Evolutionary conservation across 2,797 vertebrate genomes (phyloP).

Genomic region (Sebastes iracundus): DNA sequence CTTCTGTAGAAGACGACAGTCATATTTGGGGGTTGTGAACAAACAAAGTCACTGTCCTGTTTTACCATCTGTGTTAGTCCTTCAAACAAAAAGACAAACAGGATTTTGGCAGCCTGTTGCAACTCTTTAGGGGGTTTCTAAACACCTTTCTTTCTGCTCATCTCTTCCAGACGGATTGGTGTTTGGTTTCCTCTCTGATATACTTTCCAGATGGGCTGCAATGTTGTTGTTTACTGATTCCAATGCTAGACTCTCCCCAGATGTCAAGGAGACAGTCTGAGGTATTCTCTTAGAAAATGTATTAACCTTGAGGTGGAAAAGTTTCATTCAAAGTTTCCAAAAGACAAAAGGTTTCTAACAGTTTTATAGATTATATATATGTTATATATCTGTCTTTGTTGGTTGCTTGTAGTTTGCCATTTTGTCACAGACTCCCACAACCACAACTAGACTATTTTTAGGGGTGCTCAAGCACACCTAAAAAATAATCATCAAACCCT

Average conservation of each 20-base stretch:
- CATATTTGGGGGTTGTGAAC: not conserved
- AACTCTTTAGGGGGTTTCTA: not conserved
- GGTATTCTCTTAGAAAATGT: not conserved
- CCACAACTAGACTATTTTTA: not conserved
- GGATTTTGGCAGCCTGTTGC: not conserved
- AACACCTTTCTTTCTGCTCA: conserved; percentile 23
- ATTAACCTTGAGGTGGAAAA: not conserved
- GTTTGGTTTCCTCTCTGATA: not conserved
- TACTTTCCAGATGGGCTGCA: not conserved
- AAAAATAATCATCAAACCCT: too few relatives aligned
- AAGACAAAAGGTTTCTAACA: not conserved
- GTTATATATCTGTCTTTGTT: not conserved
- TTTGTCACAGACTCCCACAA: not conserved
- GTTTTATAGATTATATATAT: not conserved
- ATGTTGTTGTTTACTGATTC: not conserved
- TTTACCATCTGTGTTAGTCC: conserved; percentile 34
- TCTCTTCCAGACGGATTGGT: not conserved
- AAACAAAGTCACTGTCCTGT: conserved; percentile 5
- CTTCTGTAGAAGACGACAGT: not conserved
- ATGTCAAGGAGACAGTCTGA: not conserved
- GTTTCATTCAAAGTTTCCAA: not conserved
- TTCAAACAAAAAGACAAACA: conserved; percentile 5
- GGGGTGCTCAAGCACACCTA: too few relatives aligned
- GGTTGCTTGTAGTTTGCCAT: not conserved
- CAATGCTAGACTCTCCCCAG: not conserved